Evolutionary conservation across 2,797 vertebrate species (phyloP), one percentile per base, ranked within the genome.

Genomic region (Rhadinocentrus ornatus): DNA sequence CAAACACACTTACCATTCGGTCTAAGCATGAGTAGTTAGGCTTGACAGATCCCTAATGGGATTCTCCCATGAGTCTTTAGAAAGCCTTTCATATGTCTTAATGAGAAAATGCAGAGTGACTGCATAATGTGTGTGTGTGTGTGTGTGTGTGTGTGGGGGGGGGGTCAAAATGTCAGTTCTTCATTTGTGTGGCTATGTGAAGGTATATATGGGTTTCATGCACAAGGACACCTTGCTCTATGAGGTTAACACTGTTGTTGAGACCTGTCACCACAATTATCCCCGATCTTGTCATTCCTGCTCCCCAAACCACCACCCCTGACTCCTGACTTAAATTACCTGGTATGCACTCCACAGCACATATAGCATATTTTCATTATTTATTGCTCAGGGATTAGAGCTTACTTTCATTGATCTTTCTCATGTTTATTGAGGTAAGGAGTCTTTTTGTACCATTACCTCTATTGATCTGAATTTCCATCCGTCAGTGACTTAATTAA

Each of bases 401-500:
- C 78, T 75, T 79, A 80, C 71, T 59, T 55, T 74, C 85, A 91
- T 91, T 85, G 85, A 92, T 92, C 68, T 64, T 27, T 27, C 66
- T 61, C 71, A 74, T 90, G 88, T 90, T 93, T 91, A 93, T 88
- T 90, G 88, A 88, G 80, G 82, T 71, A 88, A 81, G 71, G 75
- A 78, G 75, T 86, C 48, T 91, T 88, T 92, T 91, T 89, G 72
- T 66, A 85, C 82, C 88, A 84, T 90, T 92, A 89, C 85, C 57
- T 87, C 65, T 75, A 93, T 92, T 91, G 93, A 93, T 92, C 83
- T 82, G 57, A 89, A 89, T 90, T 82, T 71, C 67, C 83, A 92
- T 92, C 80, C 83, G 62, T 91, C 91, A 88, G 75, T 84, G 58
- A 86, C 84, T 89, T 92, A 91, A 93, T 93, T 92, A 90, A 91